A percentile compares a stretch with the other conserved stretches of the same genome.
Conservation (phyloP, 2,888 invertebrate species). For the Callinectes sapidus region DNA sequence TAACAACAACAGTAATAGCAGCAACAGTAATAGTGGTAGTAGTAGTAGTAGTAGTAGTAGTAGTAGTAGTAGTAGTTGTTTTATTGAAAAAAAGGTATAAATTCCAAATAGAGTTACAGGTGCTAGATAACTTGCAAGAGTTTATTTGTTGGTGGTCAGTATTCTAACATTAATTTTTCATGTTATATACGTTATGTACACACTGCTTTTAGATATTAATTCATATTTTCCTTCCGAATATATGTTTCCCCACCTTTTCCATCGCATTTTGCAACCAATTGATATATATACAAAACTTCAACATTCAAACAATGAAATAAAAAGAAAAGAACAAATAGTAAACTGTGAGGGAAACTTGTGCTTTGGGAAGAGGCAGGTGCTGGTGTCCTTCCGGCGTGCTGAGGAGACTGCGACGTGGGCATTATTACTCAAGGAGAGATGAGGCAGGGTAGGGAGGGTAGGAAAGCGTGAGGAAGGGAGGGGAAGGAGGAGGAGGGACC, state of each 20-base stretch:
- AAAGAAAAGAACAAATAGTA: not conserved
- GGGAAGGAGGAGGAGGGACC: not conserved
- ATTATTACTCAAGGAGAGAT: not conserved
- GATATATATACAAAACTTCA: not conserved
- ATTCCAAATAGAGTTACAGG: no score
- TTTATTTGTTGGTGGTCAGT: not conserved
- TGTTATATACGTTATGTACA: no score
- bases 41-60: no score
- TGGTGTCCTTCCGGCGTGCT: not conserved
- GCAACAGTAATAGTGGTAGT: no score
- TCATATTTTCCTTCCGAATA: not conserved
- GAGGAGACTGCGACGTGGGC: not conserved
- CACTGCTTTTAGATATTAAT: not conserved
- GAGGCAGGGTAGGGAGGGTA: not conserved
- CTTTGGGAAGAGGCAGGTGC: conserved; percentile 8
- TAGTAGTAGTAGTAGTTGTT: no score
- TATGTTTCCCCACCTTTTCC: not conserved
- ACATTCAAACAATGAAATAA: not conserved
- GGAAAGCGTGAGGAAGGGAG: not conserved
- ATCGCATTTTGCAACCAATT: no score
- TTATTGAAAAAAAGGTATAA: no score
- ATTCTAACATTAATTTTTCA: no score
- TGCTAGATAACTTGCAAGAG: not conserved
- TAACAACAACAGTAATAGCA: no score
- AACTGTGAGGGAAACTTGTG: not conserved